Evolutionary conservation across 2,797 vertebrate species (phyloP), one percentile per base, ranked within the genome.

Genomic region (Hoplostethus mediterraneus): DNA sequence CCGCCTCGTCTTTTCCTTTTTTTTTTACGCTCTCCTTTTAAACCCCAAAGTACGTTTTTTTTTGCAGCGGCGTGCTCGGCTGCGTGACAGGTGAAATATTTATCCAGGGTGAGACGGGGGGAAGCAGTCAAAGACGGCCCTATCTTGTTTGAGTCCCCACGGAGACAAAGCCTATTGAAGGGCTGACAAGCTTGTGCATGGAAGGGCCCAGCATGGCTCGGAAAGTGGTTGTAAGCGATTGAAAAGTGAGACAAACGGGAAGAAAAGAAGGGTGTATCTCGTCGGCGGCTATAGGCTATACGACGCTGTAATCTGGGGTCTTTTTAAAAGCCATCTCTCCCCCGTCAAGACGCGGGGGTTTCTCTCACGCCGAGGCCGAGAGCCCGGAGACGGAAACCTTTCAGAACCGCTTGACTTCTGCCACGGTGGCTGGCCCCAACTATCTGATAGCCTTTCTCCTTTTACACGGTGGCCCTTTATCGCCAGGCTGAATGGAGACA

Each of bases 361-460:
- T 86, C 82, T 88, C 89, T 88, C 87, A 87, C 79, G 85, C 76
- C 63, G 84, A 70, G 80, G 78, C 68, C 10, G 61, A 86, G 68
- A 67, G 49, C 48, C 5, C 4, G 4, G 68, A 81, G 74, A 81
- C 76, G 59, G 33, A 57, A 72, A 77, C 82, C 84, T 91, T 94
- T 94, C 83, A 82, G 49, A 38, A 66, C 11, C 44, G 59, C 73
- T 80, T 73, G 71, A 75, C 84, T 90, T 77, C 88, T 80, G 85
- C 89, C 83, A 88, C 82, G 89, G 80, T 87, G 90, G 83, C 88
- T 90, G 84, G 71, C 58, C 84, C 58, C 81, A 30, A 79, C 69
- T 59, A 92, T 91, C 91, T 90, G 92, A 93, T 92, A 90, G 83
- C 90, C 90, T 90, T 89, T 90, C 90, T 92, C 91, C 89, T 83